Evolutionary conservation across 2,888 invertebrate species (phyloP).

Genomic region (Lasioglossum zephyrum): DNA sequence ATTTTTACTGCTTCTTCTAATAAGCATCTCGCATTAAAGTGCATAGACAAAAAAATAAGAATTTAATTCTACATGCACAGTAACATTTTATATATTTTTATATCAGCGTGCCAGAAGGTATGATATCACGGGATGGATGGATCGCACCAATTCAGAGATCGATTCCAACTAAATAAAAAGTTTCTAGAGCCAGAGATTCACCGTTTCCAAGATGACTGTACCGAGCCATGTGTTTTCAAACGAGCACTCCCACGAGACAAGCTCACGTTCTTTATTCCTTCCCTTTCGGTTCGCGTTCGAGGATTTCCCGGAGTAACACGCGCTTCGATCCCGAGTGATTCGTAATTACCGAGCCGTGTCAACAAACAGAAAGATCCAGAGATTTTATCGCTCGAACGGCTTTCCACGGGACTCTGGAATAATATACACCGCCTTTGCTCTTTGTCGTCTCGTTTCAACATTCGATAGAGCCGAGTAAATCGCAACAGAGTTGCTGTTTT

Average conservation of each 20-base stretch:
- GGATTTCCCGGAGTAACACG: slow-evolving; percentile 16
- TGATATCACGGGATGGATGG: background rate
- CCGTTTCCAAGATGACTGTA: slow-evolving; percentile 16
- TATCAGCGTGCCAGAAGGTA: background rate
- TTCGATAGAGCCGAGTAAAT: no score
- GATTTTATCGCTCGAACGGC: slow-evolving; percentile 6
- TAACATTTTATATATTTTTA: background rate
- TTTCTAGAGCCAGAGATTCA: background rate
- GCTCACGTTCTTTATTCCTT: slow-evolving; percentile 43
- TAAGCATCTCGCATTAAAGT: background rate
- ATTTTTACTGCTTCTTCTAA: no score
- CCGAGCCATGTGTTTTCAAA: slow-evolving; percentile 39
- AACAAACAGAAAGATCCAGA: slow-evolving; percentile 18
- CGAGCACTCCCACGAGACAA: slow-evolving; percentile 25
- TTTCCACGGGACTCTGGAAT: background rate
- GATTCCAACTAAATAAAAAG: background rate
- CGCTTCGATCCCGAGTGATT: slow-evolving; percentile 29
- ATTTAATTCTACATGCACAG: background rate
- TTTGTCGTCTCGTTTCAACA: background rate
- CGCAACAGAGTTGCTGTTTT: background rate
- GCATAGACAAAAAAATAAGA: background rate
- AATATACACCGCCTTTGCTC: slow-evolving; percentile 24
- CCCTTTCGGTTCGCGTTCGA: slow-evolving; percentile 28
- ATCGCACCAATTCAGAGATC: background rate
- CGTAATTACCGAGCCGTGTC: slow-evolving; percentile 33